Base-by-base conservation (phyloP, 2,888 invertebrate genomes). In the Dimorphilus gyrociliatus region DNA sequence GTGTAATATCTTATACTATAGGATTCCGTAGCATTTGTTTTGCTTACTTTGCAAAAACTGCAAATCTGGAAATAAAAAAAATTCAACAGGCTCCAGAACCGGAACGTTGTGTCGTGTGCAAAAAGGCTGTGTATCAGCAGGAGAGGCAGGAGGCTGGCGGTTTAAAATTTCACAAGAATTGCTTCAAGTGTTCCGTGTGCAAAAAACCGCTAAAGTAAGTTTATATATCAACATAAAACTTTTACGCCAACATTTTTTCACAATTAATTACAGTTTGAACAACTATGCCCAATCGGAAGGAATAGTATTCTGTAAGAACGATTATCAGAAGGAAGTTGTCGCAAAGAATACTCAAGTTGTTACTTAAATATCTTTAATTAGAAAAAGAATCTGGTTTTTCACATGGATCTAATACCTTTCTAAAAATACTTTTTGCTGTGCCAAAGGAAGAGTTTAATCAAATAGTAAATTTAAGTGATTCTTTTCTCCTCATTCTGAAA, bases 101-200 rank as follows among this genome's bases (percentile, higher is more conserved):
- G 3, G 56, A 56, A 33, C 59, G 58, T 33, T 60, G 60, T 35
- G 48, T 38, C 3, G 46, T 50, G 19, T 60, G 60, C 38, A 32
- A 41, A 15, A 60, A 60, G 46, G 44, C 51, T 0, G 59, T 60
- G 23, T 60, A 60, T 34, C 49, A 53, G 1, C 51, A 51, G 8
- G 60, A 60, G 40, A 43, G 53, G 31, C 45, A 51, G 29, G 60
- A 60, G 35, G 60, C 59, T 1, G 60, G 58, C 3, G 44, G 45
- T 3, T 42, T 41, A 3, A 43, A 48, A 14, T 60, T 44, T 40
- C 60, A 60, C 39, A 57, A 58, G 32, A 36, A 46, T 30, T 60
- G 60, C 44, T 60, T 60, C 46, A 53, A 53, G 30, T 60, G 60
- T 33, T 39, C 38, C 24, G 34, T 36, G 25, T 60, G 60, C 41